Conservation (phyloP, 2,113 vertebrate genomes). For the Rhinolophus sinicus region DNA sequence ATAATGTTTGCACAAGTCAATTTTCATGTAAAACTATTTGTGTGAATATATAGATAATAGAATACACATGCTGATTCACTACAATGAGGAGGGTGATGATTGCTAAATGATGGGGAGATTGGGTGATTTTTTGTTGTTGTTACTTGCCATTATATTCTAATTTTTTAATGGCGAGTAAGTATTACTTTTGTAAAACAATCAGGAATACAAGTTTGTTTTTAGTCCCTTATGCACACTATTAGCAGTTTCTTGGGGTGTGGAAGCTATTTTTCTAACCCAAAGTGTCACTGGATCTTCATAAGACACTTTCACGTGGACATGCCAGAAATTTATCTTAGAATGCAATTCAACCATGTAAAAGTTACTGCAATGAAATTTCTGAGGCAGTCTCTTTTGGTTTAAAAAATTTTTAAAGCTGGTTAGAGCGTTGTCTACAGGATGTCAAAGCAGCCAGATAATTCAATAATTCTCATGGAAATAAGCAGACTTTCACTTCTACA, state of each 20-base stretch:
- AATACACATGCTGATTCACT: neutral
- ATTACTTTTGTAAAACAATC: neutral
- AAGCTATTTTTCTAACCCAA: neutral
- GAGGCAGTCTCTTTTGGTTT: neutral
- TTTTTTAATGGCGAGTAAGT: neutral
- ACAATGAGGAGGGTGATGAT: neutral
- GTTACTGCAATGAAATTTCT: neutral
- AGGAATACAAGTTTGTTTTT: neutral
- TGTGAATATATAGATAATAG: neutral
- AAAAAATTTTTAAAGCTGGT: neutral
- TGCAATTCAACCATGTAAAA: neutral
- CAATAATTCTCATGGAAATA: neutral
- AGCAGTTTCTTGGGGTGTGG: neutral
- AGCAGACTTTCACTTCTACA: neutral
- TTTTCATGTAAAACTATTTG: neutral
- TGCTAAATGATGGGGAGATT: neutral
- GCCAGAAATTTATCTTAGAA: slow-evolving; percentile 18
- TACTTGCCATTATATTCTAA: neutral
- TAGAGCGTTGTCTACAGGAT: neutral
- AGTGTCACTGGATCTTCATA: neutral
- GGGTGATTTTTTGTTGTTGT: neutral
- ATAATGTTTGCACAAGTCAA: neutral
- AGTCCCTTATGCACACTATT: neutral
- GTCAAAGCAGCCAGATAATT: neutral
- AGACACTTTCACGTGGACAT: neutral